phyloP scores from a whole-genome alignment of 2,113 vertebrate genomes.

The Myodes glareolus region DNA sequence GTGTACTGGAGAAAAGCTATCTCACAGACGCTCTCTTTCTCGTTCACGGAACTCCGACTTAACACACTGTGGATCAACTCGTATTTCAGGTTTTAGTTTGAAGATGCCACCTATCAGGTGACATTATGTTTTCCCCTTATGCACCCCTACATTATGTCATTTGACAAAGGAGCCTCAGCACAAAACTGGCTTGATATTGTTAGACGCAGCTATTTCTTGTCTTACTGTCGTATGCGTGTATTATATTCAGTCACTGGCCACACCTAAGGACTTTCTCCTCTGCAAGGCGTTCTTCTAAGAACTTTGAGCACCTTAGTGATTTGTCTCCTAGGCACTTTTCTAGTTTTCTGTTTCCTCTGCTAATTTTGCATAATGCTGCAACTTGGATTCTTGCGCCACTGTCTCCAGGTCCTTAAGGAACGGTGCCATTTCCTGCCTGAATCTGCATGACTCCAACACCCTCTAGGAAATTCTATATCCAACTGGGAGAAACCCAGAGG shows the following conservation, averaged over 20 bases:
- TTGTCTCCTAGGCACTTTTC: not conserved
- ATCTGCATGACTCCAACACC: not conserved
- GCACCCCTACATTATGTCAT: not conserved
- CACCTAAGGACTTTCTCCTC: not conserved
- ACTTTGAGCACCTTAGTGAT: not conserved
- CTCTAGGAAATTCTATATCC: not conserved
- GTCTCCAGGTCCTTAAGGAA: not conserved
- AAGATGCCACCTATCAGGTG: not conserved
- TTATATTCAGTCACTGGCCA: not conserved
- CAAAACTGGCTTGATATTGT: not conserved
- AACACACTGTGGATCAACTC: not conserved
- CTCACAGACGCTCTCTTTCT: not conserved
- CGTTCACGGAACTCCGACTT: not conserved
- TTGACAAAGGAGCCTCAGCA: not conserved
- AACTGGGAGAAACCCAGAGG: not conserved
- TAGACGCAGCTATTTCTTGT: not conserved
- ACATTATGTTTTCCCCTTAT: not conserved
- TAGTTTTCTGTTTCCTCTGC: not conserved
- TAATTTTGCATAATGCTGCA: not conserved
- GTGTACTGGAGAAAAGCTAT: not conserved
- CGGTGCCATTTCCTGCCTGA: fast-evolving
- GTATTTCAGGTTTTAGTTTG: not conserved
- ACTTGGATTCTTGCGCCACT: not conserved
- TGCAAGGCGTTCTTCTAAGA: not conserved
- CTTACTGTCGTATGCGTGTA: not conserved